Percentiles rank a stretch among this genome's conserved stretches.
Evolutionary conservation across 2,888 invertebrate genomes (phyloP).

Genomic region (Subacronicta megacephala): DNA sequence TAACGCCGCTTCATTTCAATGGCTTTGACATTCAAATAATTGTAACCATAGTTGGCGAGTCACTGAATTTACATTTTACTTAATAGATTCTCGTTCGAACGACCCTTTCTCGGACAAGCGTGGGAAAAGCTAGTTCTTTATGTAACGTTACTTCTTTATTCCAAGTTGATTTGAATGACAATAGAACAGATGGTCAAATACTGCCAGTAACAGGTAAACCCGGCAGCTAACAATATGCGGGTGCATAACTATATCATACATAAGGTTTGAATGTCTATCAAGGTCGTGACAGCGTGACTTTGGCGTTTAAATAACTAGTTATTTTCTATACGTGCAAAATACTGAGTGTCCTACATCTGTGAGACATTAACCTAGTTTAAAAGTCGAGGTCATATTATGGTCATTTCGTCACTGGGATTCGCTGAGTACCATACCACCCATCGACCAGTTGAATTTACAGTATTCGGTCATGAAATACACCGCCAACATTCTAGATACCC

Average conservation of each 20-base stretch:
- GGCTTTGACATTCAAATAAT: conserved; percentile 31
- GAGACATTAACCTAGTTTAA: conserved; percentile 84
- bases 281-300: conserved; percentile 68
- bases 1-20: conserved; percentile 30
- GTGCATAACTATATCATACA: conserved; percentile 60
- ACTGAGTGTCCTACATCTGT: conserved; percentile 77
- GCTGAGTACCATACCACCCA: conserved; percentile 43
- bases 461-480: conserved; percentile 27
- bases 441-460: conserved; percentile 38
- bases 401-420: conserved; percentile 71
- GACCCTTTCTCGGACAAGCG: conserved; percentile 49
- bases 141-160: conserved; percentile 33
- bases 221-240: conserved; percentile 55
- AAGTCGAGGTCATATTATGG: conserved; percentile 73
- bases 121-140: conserved; percentile 48
- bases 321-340: conserved; percentile 73
- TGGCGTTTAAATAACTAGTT: conserved; percentile 61
- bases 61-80: conserved; percentile 51
- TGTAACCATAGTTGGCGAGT: conserved; percentile 27
- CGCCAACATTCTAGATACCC: conserved; percentile 16
- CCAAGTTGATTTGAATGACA: conserved; percentile 52
- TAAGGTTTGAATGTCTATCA: conserved; percentile 70
- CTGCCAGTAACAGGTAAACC: conserved; percentile 54
- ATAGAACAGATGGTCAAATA: conserved; percentile 54
- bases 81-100: conserved; percentile 38